Conservation (phyloP, 1,140 invertebrate species). For the Battus philenor region DNA sequence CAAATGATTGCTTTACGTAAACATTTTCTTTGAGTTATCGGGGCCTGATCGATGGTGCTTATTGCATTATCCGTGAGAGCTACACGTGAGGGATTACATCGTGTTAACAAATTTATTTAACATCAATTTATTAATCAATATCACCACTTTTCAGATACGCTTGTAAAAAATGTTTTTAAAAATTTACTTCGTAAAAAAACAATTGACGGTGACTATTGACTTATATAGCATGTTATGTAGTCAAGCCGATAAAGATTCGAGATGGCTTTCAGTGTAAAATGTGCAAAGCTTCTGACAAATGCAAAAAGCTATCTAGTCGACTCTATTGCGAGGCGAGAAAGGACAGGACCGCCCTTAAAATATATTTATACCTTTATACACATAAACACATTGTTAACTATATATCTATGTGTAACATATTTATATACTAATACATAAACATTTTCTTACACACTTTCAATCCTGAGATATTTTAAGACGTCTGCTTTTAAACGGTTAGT, state of each 20-base stretch:
- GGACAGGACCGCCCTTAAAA: constrained; percentile 37
- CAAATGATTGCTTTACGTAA: constrained; percentile 13
- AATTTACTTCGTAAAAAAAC: constrained; percentile 2
- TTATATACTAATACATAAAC: too few relatives aligned
- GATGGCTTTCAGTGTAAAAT: constrained; percentile 27
- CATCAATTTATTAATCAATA: constrained; percentile 11
- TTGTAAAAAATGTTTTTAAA: constrained; percentile 7
- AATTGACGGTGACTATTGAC: constrained; percentile 1
- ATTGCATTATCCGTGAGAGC: constrained; percentile 9
- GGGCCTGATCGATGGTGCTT: neutral
- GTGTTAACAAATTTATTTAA: constrained; percentile 13
- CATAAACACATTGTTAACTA: too few relatives aligned
- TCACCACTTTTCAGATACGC: constrained; percentile 2
- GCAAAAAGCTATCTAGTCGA: constrained; percentile 60
- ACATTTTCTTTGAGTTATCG: constrained; percentile 13
- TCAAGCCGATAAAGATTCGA: neutral
- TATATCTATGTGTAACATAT: too few relatives aligned
- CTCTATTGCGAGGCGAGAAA: constrained; percentile 43
- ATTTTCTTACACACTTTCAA: too few relatives aligned
- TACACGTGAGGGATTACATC: constrained; percentile 3
- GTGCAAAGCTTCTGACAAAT: constrained; percentile 48
- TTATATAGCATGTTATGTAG: neutral
- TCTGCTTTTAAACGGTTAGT: too few relatives aligned
- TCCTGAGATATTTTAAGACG: too few relatives aligned
- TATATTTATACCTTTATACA: too few relatives aligned